These are phyloP conservation scores for Ameiurus melas DNA, from an alignment of 2,113 vertebrate species.

Conservation along the genomic window DNA sequence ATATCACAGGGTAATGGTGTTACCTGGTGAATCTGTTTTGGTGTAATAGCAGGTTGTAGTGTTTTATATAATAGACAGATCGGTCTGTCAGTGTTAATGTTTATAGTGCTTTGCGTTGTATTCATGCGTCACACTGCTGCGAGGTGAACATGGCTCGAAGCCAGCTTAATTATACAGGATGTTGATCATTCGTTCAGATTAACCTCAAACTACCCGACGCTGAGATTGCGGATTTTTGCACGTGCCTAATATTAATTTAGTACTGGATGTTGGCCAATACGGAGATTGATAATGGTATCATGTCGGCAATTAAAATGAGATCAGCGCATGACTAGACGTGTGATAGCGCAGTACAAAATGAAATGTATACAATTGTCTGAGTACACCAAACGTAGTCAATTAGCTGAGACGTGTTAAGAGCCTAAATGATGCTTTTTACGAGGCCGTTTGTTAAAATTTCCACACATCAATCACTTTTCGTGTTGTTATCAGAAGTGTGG, in stretches of 20 bases:
- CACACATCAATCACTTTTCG: background rate
- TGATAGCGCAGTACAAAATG: background rate
- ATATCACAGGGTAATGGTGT: background rate
- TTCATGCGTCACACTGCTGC: background rate
- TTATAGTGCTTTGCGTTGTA: background rate
- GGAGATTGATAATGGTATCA: background rate
- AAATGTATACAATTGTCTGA: background rate
- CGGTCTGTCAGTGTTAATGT: background rate
- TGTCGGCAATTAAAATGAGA: background rate
- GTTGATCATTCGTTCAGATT: background rate
- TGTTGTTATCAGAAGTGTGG: background rate
- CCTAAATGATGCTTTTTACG: background rate
- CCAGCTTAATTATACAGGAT: background rate
- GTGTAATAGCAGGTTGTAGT: no score
- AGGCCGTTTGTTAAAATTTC: background rate
- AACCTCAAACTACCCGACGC: background rate
- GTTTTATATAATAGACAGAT: background rate
- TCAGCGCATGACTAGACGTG: background rate
- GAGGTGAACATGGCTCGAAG: background rate
- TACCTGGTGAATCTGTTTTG: background rate
- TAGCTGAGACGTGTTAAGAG: background rate
- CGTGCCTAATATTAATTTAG: background rate
- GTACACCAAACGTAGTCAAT: background rate
- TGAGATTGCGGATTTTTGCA: background rate
- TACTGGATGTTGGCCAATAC: background rate